A percentile compares a stretch with the other conserved stretches of the same genome.
These are phyloP conservation scores for Mugil cephalus DNA, from an alignment of 2,113 vertebrate species.

Conservation along the genomic window DNA sequence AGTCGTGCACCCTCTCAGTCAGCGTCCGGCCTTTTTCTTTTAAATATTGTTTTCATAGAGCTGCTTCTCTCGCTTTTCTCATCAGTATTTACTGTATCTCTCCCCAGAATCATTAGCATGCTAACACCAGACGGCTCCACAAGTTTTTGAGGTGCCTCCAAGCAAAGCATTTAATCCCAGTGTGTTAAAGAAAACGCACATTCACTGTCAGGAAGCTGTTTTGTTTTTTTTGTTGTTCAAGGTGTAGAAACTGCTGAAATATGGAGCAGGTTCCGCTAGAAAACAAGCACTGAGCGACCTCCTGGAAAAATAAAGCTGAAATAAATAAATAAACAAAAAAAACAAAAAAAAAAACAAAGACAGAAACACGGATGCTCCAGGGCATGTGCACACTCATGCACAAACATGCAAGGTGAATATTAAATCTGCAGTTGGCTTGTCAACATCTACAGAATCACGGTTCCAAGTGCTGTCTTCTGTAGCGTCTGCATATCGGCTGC, in stretches of 20 bases:
- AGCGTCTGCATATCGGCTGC: no score
- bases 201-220: slow-evolving; percentile 1
- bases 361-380: background rate
- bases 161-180: background rate
- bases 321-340: no score
- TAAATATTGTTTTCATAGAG: no score
- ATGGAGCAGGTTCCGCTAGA: slow-evolving; percentile 11
- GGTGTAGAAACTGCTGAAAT: slow-evolving; percentile 36
- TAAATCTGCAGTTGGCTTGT: slow-evolving; percentile 18
- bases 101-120: background rate
- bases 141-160: background rate
- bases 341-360: slow-evolving; percentile 4
- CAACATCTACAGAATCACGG: background rate
- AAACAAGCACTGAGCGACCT: slow-evolving; percentile 16
- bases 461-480: no score
- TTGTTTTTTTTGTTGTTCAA: background rate
- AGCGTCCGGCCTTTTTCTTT: background rate
- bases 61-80: background rate
- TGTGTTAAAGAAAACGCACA: background rate
- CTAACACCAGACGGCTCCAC: background rate
- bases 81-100: background rate
- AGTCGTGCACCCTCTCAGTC: slow-evolving; percentile 11
- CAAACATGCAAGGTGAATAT: slow-evolving; percentile 28
- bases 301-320: background rate
- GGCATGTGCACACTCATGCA: background rate